These are phyloP conservation scores for Chaenogobius annularis DNA, from an alignment of 2,113 vertebrate species.

Conservation along the genomic window DNA sequence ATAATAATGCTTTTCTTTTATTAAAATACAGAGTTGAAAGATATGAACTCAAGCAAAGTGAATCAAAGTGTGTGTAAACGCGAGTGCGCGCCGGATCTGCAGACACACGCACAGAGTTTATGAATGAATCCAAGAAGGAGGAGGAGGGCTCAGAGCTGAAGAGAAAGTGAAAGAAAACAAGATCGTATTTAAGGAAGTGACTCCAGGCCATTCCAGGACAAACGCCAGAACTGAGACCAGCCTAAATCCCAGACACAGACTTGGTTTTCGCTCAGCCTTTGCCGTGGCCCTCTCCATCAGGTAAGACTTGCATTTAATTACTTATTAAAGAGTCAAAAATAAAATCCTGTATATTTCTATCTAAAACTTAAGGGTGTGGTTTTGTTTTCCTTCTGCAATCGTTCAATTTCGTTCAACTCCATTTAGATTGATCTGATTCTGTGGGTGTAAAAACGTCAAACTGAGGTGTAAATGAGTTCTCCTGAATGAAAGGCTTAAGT, in stretches of 20 bases:
- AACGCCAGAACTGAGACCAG: neutral
- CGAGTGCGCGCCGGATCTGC: neutral
- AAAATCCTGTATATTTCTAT: neutral
- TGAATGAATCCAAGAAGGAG: neutral
- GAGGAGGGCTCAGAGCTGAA: neutral
- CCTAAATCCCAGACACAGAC: neutral
- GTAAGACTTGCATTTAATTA: neutral
- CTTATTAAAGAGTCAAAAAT: neutral
- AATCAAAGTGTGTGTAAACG: too few species aligned
- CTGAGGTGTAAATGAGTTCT: too few species aligned
- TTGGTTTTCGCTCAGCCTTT: neutral
- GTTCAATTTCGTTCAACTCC: neutral
- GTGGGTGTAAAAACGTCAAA: too few species aligned
- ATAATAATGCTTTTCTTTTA: too few species aligned
- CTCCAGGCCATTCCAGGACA: neutral
- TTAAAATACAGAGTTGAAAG: too few species aligned
- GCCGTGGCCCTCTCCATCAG: neutral
- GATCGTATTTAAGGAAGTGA: constrained; percentile 2
- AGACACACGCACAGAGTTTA: neutral
- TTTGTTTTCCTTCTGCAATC: neutral
- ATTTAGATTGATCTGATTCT: neutral
- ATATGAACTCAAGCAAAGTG: too few species aligned
- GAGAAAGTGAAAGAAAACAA: neutral
- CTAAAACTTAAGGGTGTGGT: neutral
- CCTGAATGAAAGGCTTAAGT: too few species aligned